A percentile compares a stretch with the other conserved stretches of the same genome.
These are phyloP conservation scores for Triplophysa dalaica DNA, from an alignment of 2,113 vertebrate species.

Conservation along the genomic window DNA sequence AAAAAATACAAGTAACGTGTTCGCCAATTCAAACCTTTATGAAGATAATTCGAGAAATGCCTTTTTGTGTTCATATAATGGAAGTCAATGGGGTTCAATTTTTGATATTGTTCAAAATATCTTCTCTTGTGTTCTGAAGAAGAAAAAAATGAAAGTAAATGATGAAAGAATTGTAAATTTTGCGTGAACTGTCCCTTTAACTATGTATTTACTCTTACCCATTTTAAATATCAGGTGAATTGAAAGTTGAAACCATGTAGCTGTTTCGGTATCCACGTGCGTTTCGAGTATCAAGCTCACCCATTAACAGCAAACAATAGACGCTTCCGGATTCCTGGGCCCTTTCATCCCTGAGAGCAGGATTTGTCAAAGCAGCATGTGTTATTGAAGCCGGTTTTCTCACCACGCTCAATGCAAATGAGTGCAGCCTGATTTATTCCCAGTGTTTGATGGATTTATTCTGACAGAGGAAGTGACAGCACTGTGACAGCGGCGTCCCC, in stretches of 20 bases:
- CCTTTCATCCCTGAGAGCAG: slow-evolving; percentile 51
- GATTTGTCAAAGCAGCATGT: slow-evolving; percentile 52
- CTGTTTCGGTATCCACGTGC: slow-evolving; percentile 4
- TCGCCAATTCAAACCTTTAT: no score
- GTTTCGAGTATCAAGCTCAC: slow-evolving; percentile 26
- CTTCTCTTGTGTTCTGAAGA: no score
- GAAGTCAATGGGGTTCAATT: no score
- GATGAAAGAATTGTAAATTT: no score
- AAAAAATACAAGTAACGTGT: no score
- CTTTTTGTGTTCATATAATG: no score
- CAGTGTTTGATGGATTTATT: slow-evolving; percentile 73
- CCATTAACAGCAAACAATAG: slow-evolving; percentile 32
- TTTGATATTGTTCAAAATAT: no score
- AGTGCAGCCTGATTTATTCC: slow-evolving; percentile 66
- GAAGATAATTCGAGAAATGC: no score
- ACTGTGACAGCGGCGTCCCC: slow-evolving; percentile 65
- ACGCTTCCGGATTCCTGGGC: slow-evolving; percentile 28
- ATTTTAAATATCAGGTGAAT: no score
- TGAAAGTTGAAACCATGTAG: not conserved
- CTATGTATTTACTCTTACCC: no score
- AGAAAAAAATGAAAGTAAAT: no score
- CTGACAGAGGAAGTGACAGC: slow-evolving; percentile 76
- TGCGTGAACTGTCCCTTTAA: no score
- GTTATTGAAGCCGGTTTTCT: slow-evolving; percentile 27
- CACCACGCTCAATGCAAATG: slow-evolving; percentile 74